These are phyloP conservation scores for Sphenodon punctatus DNA, from an alignment of 2,797 vertebrate species.

Conservation along the genomic window DNA sequence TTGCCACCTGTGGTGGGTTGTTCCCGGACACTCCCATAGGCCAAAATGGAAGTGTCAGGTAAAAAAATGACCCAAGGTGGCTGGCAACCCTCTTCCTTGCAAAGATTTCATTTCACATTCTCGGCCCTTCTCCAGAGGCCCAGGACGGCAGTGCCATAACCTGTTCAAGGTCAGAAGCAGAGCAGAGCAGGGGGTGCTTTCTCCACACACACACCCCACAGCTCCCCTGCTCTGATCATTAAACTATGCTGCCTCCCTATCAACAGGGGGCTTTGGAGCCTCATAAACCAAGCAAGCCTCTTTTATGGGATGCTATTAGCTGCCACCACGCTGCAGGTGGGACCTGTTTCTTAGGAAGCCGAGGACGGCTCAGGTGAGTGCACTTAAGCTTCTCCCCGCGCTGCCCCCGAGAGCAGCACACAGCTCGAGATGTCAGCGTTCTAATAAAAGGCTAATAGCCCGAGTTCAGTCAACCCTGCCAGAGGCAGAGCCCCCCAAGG, in stretches of 20 bases:
- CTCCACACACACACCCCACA: neutral
- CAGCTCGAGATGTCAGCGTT: neutral
- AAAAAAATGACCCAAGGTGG: too few species aligned
- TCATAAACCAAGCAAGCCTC: neutral
- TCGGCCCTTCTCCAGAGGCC: too few species aligned
- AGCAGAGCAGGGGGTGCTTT: fast-evolving
- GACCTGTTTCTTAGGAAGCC: neutral
- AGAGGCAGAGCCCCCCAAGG: neutral
- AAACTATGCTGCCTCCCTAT: neutral
- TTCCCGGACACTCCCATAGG: too few species aligned
- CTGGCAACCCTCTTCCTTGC: too few species aligned
- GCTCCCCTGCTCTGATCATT: neutral
- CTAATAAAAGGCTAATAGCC: neutral
- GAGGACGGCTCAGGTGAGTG: neutral
- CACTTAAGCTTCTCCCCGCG: neutral
- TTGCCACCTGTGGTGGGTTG: too few species aligned
- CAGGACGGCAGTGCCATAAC: too few species aligned
- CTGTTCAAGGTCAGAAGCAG: too few species aligned
- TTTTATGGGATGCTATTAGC: neutral
- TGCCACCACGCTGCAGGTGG: neutral
- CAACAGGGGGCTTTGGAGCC: neutral
- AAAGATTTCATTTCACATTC: too few species aligned
- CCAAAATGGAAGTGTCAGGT: too few species aligned
- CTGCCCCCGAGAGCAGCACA: neutral
- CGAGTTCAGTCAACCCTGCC: neutral